phyloP scores from a whole-genome alignment of 2,888 invertebrate genomes.

The Luffia ferchaultella region DNA sequence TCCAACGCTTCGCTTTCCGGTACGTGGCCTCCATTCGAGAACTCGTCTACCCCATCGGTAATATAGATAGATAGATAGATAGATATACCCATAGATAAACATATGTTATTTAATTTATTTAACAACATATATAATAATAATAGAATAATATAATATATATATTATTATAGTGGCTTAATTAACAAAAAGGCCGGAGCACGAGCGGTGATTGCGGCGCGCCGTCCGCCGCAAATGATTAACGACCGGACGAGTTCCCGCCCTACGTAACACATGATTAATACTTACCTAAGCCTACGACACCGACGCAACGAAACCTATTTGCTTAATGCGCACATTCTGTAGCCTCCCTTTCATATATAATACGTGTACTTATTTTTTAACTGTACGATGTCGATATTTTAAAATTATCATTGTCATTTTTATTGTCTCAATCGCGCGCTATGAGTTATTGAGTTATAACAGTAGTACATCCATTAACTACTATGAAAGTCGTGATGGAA shows the following conservation, averaged over 20 bases:
- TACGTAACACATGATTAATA: slow-evolving; percentile 55
- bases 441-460: too few relatives aligned
- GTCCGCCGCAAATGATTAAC: slow-evolving; percentile 51
- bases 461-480: too few relatives aligned
- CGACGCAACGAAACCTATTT: neutral
- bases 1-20: too few relatives aligned
- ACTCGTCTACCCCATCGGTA: too few relatives aligned
- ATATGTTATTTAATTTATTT: neutral
- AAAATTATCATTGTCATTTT: too few relatives aligned
- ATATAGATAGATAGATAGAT: neutral
- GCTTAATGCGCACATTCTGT: slow-evolving; percentile 40
- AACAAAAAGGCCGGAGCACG: slow-evolving; percentile 11
- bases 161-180: neutral
- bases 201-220: slow-evolving; percentile 43
- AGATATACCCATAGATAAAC: neutral
- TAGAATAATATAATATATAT: too few relatives aligned
- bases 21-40: too few relatives aligned
- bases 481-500: too few relatives aligned
- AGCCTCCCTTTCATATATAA: slow-evolving; percentile 11
- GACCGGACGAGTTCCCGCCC: slow-evolving; percentile 37
- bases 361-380: too few relatives aligned
- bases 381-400: too few relatives aligned
- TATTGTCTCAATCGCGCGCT: too few relatives aligned
- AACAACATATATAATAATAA: neutral
- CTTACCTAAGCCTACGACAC: slow-evolving; percentile 23